Evolutionary conservation across 1,140 invertebrate species (phyloP).

Genomic region (Meloidogyne floridensis): DNA sequence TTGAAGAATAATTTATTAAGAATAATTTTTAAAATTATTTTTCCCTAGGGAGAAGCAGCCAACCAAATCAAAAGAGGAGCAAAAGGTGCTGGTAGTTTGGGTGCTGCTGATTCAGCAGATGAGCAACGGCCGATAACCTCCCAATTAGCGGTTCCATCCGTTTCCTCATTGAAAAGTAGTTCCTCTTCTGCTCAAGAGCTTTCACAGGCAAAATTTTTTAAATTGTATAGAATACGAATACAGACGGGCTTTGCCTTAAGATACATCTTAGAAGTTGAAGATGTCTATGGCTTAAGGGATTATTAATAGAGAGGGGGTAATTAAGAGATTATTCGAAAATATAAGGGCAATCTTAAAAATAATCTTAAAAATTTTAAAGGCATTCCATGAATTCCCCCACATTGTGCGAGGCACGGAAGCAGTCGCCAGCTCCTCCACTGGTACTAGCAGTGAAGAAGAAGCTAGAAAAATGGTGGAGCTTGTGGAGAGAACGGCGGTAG

Average conservation of each 20-base stretch:
- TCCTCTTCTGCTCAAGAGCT: constrained; percentile 7
- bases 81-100: constrained; percentile 19
- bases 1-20: no score
- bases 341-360: no score
- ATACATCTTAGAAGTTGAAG: no score
- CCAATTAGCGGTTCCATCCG: constrained; percentile 15
- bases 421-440: constrained; percentile 20
- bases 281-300: no score
- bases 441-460: constrained; percentile 34
- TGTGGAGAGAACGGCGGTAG: constrained; percentile 48
- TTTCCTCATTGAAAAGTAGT: neutral
- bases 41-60: constrained; percentile 21
- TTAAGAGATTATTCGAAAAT: no score
- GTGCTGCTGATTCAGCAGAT: constrained; percentile 16
- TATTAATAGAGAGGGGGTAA: no score
- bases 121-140: constrained; percentile 1
- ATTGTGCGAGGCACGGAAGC: constrained; percentile 1
- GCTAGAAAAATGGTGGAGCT: constrained; percentile 49
- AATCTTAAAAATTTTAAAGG: no score
- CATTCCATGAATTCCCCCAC: constrained; percentile 8
- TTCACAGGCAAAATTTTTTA: neutral
- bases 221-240: no score
- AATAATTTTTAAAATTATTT: no score
- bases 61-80: constrained; percentile 14
- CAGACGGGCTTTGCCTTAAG: no score